Conservation (phyloP, 2,113 vertebrate species). For the Grallaria varia region DNA sequence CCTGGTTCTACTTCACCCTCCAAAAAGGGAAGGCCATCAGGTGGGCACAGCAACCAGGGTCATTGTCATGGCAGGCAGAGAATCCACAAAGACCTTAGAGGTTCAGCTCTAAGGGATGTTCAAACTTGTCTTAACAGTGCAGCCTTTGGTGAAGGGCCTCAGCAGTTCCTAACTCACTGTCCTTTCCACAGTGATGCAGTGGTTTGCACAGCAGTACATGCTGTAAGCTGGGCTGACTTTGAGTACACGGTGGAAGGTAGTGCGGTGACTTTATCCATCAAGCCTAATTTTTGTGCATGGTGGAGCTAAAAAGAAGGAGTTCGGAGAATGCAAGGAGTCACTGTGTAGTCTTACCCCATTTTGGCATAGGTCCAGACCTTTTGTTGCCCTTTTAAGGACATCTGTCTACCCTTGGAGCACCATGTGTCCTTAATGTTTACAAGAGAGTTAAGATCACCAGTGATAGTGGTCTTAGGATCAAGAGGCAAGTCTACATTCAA, state of each 20-base stretch:
- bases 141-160: neutral
- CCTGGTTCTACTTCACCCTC: neutral
- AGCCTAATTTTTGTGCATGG: neutral
- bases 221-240: neutral
- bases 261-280: neutral
- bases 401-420: constrained; percentile 6
- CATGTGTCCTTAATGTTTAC: constrained; percentile 29
- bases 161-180: neutral
- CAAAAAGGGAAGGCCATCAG: neutral
- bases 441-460: constrained; percentile 1
- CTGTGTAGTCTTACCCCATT: neutral
- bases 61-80: neutral
- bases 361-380: neutral
- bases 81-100: neutral
- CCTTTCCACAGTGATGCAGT: neutral
- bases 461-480: constrained; percentile 9
- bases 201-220: neutral
- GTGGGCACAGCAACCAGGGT: neutral
- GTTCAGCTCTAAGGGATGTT: neutral
- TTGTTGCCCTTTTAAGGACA: constrained; percentile 24
- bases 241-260: neutral
- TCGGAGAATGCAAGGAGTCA: neutral
- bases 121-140: neutral
- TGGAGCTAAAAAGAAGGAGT: neutral
- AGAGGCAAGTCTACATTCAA: constrained; percentile 42